Percentiles rank a stretch among this genome's conserved stretches.
Evolutionary conservation across 2,888 invertebrate genomes (phyloP).

Genomic region (Diarsia rubi): DNA sequence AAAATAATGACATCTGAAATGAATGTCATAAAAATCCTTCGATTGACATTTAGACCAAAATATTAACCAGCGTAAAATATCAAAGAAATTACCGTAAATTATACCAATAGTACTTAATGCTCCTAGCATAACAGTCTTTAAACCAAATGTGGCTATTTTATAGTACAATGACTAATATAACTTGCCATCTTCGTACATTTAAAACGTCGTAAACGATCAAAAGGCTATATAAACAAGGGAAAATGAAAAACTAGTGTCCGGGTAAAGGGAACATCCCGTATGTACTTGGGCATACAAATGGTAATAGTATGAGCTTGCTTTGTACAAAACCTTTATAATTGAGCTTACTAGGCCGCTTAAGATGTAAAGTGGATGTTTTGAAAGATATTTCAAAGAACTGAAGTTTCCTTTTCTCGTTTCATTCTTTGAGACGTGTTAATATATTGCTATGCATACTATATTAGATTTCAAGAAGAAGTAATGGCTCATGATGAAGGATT

Average conservation of each 20-base stretch:
- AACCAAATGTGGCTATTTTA: slow-evolving; percentile 40
- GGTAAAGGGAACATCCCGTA: slow-evolving; percentile 49
- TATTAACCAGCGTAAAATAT: background rate
- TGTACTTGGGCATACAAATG: slow-evolving; percentile 34
- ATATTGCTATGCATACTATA: background rate
- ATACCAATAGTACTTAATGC: background rate
- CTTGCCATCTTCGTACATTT: slow-evolving; percentile 36
- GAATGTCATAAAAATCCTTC: background rate
- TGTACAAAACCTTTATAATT: slow-evolving; percentile 43
- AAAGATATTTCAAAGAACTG: slow-evolving; percentile 34
- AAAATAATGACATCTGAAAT: background rate
- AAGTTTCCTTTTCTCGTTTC: slow-evolving; percentile 1
- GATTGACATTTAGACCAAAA: background rate
- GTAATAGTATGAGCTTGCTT: slow-evolving; percentile 35
- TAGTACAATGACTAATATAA: slow-evolving; percentile 29
- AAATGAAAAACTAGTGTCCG: slow-evolving; percentile 47
- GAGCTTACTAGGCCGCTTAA: slow-evolving; percentile 14
- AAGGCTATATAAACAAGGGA: slow-evolving; percentile 21
- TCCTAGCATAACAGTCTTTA: slow-evolving; percentile 11
- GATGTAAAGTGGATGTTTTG: slow-evolving; percentile 25
- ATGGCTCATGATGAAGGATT: background rate
- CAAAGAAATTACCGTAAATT: slow-evolving; percentile 17
- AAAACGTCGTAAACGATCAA: slow-evolving; percentile 43
- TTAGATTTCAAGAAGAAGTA: background rate
- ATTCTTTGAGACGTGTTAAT: background rate